These are phyloP conservation scores for Phanerotoma sp. DNA, from an alignment of 2,888 invertebrate species.

Conservation along the genomic window DNA sequence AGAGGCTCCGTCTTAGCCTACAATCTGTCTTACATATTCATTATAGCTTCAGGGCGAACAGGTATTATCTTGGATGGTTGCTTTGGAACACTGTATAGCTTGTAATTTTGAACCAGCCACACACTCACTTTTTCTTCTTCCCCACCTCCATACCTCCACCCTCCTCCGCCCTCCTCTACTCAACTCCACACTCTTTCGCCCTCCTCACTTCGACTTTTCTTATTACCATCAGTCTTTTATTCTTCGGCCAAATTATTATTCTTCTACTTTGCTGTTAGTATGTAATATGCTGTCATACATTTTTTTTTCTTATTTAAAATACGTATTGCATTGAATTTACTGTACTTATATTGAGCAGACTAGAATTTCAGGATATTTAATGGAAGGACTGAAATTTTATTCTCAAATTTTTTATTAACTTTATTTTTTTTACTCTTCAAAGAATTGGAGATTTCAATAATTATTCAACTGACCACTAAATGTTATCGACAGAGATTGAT, in stretches of 20 bases:
- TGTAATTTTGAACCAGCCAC: constrained; percentile 55
- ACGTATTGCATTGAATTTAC: no score
- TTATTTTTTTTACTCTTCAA: no score
- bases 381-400: no score
- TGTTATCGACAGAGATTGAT: no score
- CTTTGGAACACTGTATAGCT: constrained; percentile 55
- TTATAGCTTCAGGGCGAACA: constrained; percentile 56
- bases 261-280: background rate
- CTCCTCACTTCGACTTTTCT: constrained; percentile 20
- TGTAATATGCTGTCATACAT: constrained; percentile 15
- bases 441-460: no score
- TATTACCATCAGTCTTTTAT: constrained; percentile 5
- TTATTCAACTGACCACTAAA: no score
- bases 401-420: no score
- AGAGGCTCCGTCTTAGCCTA: constrained; percentile 52
- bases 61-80: constrained; percentile 57
- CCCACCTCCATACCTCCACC: constrained; percentile 1
- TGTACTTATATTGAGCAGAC: no score
- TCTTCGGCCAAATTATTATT: background rate
- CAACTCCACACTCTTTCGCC: constrained; percentile 6
- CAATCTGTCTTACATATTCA: constrained; percentile 59
- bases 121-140: background rate
- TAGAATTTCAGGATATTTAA: no score
- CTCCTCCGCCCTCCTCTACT: constrained; percentile 1
- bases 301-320: no score